Percentiles rank a stretch among this genome's conserved stretches.
phyloP scores from a whole-genome alignment of 2,797 vertebrate genomes.

The Lates japonicus region DNA sequence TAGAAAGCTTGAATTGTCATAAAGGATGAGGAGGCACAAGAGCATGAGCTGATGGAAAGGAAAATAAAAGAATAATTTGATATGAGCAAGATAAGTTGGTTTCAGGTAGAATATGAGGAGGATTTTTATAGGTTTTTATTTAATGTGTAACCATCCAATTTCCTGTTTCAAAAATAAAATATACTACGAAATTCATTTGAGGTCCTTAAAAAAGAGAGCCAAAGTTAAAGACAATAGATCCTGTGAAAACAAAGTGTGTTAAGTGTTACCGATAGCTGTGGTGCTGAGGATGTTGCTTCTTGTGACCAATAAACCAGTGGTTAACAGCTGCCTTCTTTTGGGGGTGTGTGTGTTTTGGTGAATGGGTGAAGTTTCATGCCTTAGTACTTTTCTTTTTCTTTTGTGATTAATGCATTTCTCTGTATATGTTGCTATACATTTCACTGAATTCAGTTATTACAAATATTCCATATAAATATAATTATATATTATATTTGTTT shows the following conservation, averaged over 20 bases:
- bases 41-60: constrained; percentile 14
- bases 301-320: constrained; percentile 24
- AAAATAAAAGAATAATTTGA: neutral
- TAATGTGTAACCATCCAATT: neutral
- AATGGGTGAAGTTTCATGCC: constrained; percentile 1
- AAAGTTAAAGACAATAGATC: neutral
- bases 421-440: neutral
- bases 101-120: neutral
- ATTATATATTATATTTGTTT: neutral
- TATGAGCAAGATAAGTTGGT: neutral
- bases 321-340: neutral
- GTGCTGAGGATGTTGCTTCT: constrained; percentile 32
- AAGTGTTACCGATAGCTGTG: constrained; percentile 4
- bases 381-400: neutral
- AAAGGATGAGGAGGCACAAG: constrained; percentile 17
- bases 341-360: neutral
- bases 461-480: neutral
- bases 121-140: neutral
- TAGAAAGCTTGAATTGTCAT: neutral
- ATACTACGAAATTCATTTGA: neutral
- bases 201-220: neutral
- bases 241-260: neutral
- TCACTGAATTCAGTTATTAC: no score
- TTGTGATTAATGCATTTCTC: neutral
- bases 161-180: neutral